A percentile compares a stretch with the other conserved stretches of the same genome.
phyloP scores from a whole-genome alignment of 1,140 invertebrate species.

The Pogonomyrmex californicus region DNA sequence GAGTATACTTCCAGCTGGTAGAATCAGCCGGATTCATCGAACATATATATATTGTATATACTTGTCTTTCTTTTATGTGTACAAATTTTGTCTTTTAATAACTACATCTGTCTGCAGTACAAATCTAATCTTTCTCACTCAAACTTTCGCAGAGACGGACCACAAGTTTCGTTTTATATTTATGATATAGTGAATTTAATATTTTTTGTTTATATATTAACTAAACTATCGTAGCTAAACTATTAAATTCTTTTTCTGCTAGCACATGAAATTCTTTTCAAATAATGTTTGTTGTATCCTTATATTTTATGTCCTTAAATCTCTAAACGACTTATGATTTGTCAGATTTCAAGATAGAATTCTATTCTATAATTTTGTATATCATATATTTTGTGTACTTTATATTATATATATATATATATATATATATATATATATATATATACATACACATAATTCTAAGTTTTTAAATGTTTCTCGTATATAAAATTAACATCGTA shows the following conservation, averaged over 20 bases:
- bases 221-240: neutral
- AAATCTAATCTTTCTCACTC: constrained; percentile 56
- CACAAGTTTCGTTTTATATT: constrained; percentile 23
- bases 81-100: constrained; percentile 44
- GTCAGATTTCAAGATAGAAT: neutral
- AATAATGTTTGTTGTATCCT: neutral
- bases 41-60: constrained; percentile 65
- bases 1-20: constrained; percentile 87
- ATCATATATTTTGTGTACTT: neutral
- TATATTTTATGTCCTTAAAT: neutral
- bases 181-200: neutral
- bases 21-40: constrained; percentile 83
- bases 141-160: constrained; percentile 66
- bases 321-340: neutral
- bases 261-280: neutral
- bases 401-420: neutral
- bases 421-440: neutral
- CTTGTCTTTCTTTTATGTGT: constrained; percentile 52
- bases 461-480: too few relatives aligned
- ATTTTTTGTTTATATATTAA: constrained; percentile 9
- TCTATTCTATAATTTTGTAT: neutral
- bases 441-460: neutral
- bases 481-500: too few relatives aligned
- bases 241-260: neutral
- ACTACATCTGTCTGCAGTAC: constrained; percentile 42